These are phyloP conservation scores for Heteromormyrus szaboi DNA, from an alignment of 2,797 vertebrate genomes.

Conservation along the genomic window DNA sequence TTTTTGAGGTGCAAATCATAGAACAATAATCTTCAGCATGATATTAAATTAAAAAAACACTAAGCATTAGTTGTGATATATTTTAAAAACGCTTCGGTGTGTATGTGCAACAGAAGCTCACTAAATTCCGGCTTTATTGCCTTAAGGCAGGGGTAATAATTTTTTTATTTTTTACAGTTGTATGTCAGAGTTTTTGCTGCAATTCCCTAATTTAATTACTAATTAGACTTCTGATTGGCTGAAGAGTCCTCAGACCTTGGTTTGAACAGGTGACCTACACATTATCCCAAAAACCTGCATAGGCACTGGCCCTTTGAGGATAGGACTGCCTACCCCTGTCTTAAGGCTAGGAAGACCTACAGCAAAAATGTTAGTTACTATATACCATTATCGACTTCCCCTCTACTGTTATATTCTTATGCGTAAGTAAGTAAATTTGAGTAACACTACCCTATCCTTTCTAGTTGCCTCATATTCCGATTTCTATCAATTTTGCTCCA, in stretches of 20 bases:
- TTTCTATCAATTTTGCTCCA: background rate
- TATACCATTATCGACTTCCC: background rate
- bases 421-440: background rate
- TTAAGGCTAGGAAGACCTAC: background rate
- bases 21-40: background rate
- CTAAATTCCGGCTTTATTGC: background rate
- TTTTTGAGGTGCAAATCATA: background rate
- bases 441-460: background rate
- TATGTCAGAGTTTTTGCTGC: background rate
- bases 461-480: background rate
- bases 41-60: background rate
- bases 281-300: background rate
- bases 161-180: too few relatives aligned
- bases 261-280: background rate
- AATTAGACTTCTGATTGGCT: background rate
- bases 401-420: background rate
- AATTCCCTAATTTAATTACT: background rate
- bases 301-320: background rate
- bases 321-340: background rate
- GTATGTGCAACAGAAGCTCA: background rate
- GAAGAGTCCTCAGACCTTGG: background rate
- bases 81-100: background rate
- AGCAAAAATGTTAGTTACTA: background rate
- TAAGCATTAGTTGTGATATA: background rate
- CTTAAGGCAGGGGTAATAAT: background rate